These are phyloP conservation scores for Acronicta alni DNA, from an alignment of 2,888 invertebrate species.

Conservation along the genomic window DNA sequence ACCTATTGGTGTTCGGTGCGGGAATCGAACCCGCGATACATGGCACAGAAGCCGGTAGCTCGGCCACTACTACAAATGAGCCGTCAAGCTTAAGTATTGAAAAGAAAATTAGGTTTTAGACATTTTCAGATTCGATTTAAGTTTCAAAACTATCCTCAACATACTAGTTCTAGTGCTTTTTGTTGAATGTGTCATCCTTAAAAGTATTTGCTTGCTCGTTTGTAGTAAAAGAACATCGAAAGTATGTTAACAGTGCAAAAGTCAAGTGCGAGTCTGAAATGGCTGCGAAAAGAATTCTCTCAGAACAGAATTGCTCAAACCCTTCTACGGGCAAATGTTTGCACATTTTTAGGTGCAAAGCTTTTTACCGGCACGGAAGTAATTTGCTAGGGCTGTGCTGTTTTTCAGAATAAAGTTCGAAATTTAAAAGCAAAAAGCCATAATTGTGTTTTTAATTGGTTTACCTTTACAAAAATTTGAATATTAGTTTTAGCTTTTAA, in stretches of 20 bases:
- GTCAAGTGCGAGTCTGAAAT: constrained; percentile 18
- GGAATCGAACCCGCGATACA: no score
- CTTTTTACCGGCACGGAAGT: constrained; percentile 23
- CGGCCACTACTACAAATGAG: no score
- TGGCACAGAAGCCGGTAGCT: no score
- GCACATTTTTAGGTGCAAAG: constrained; percentile 17
- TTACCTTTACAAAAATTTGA: constrained; percentile 3
- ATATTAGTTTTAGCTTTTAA: neutral
- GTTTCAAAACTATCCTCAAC: neutral
- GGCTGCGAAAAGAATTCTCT: constrained; percentile 1
- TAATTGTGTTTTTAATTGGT: constrained; percentile 27
- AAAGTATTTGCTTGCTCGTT: constrained; percentile 27
- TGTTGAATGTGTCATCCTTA: neutral
- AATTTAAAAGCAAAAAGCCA: neutral
- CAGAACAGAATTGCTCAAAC: constrained; percentile 20
- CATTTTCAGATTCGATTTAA: neutral
- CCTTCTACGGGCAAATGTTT: constrained; percentile 38
- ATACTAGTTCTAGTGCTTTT: neutral
- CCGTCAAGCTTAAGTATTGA: no score
- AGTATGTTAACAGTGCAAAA: constrained; percentile 16
- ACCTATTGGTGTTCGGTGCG: no score
- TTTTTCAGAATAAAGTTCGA: constrained; percentile 17
- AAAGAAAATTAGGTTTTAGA: no score
- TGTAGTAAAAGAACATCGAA: constrained; percentile 5
- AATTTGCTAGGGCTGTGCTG: constrained; percentile 16